These are phyloP conservation scores for Eulemur coronatus DNA, from an alignment of 2,797 vertebrate genomes.

Conservation along the genomic window DNA sequence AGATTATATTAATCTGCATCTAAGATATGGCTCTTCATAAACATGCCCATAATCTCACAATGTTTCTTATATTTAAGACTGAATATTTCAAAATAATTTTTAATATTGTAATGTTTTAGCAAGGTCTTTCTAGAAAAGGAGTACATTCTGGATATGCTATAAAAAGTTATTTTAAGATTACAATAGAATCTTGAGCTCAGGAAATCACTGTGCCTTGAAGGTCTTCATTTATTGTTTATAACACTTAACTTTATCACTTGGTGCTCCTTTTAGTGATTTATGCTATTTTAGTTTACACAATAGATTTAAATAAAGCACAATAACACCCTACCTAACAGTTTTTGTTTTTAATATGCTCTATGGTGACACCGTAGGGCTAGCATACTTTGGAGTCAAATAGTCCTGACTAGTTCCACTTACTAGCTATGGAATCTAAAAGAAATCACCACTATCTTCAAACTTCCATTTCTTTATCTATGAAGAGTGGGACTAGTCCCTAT, in stretches of 20 bases:
- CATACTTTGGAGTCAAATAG: not conserved
- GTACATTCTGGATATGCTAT: not conserved
- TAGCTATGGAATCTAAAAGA: not conserved
- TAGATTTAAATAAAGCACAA: not conserved
- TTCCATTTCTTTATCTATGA: not conserved
- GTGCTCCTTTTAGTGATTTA: not conserved
- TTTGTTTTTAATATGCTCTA: not conserved
- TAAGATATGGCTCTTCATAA: not conserved
- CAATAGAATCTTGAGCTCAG: not conserved
- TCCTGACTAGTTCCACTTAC: not conserved
- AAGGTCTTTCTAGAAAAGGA: not conserved
- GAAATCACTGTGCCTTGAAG: not conserved
- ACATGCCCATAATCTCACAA: not conserved
- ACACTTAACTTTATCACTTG: not conserved
- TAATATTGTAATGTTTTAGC: not conserved
- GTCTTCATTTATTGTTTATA: not conserved
- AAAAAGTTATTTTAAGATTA: not conserved
- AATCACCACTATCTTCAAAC: not conserved
- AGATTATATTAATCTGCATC: not conserved
- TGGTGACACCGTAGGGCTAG: not conserved
- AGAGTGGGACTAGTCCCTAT: not conserved
- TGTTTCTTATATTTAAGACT: not conserved
- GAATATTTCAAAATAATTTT: not conserved
- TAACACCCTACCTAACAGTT: not conserved
- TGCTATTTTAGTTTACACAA: not conserved